Evolutionary conservation across 1,140 invertebrate genomes (phyloP), one percentile per base, ranked within the genome.

Genomic region (Brachionus rotundiformis): DNA sequence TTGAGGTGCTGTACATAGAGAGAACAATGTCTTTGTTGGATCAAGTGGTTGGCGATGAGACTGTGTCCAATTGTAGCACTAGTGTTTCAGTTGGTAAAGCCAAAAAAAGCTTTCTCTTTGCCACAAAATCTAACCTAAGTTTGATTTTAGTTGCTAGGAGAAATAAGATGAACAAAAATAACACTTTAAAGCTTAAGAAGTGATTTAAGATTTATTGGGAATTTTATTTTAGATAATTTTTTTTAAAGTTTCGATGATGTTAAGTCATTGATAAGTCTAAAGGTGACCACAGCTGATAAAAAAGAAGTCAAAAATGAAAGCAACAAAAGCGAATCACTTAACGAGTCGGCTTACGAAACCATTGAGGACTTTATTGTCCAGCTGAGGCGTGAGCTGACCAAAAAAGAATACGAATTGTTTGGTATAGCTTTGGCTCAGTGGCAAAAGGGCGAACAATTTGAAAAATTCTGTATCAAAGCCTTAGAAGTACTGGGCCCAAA

Each of bases 61-160:
- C 68, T 44, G 25, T 73, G 33, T 73, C 68, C 1, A 41, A 73
- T 73, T 73, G 68, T 25, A 73, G 68, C 41, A 73, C 36, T 10
- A 73, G 68, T 73, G 68, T 73, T 44, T 73, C 68, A 73, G 68
- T 73, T 25, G 68, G 68, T 73, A 73, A 44, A 39, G 23, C n/a
- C 25, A 8, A 73, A 44, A 44, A 27, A 31, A 5, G n/a, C n/a
- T n/a, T n/a, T n/a, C n/a, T n/a, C n/a, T n/a, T n/a, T 71, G 11
- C 0, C n/a, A 27, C 7, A 44, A 13, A 4, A 25, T 44, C 23
- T 25, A 73, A 47, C 25, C 25, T 23, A 36, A 8, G 16, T 44
- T 71, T 7, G 1, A 23, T 25, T 73, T 25, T 39, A 73, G 68
- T 44, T 73, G 68, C 68, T 25, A 41, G 36, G 25, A 41, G 68